phyloP scores from a whole-genome alignment of 2,888 invertebrate genomes.

The Drosophila neoperkinsi region DNA sequence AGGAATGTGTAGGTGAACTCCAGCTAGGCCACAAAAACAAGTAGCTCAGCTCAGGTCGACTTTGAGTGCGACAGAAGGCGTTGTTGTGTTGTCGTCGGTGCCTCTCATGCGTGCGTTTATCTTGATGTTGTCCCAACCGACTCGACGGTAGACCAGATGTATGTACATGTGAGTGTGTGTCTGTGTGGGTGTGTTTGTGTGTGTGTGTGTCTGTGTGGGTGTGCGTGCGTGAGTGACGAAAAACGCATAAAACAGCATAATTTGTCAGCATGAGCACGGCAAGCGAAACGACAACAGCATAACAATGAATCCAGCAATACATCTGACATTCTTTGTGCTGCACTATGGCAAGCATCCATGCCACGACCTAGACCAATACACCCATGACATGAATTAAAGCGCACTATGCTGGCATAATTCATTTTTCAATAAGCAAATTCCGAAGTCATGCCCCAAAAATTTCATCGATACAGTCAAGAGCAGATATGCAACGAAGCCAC shows the following conservation, averaged over 20 bases:
- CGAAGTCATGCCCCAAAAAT: neutral
- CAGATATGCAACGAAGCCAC: neutral
- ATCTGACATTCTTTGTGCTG: slow-evolving; percentile 1
- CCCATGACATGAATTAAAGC: neutral
- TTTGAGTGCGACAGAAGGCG: slow-evolving; percentile 32
- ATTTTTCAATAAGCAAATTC: slow-evolving; percentile 13
- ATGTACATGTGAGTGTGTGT: neutral
- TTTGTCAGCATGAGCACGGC: slow-evolving; percentile 72
- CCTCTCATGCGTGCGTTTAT: slow-evolving; percentile 64
- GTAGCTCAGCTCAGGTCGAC: slow-evolving; percentile 52
- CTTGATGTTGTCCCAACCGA: slow-evolving; percentile 43
- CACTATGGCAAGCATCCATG: neutral
- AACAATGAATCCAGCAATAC: slow-evolving; percentile 61
- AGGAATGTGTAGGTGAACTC: slow-evolving; percentile 2
- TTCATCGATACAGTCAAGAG: neutral
- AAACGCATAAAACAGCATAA: slow-evolving; percentile 78
- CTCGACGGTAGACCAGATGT: slow-evolving; percentile 23
- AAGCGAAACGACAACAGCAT: slow-evolving; percentile 59
- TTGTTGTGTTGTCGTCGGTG: slow-evolving; percentile 32
- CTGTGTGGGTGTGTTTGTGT: slow-evolving; percentile 18
- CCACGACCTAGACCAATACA: neutral
- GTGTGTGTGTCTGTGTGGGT: slow-evolving; percentile 24
- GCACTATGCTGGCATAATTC: neutral
- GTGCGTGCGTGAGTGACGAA: slow-evolving; percentile 52
- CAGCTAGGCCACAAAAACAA: slow-evolving; percentile 66